Conservation (phyloP, 1,140 invertebrate species). For the Harlomillsia oculata region DNA sequence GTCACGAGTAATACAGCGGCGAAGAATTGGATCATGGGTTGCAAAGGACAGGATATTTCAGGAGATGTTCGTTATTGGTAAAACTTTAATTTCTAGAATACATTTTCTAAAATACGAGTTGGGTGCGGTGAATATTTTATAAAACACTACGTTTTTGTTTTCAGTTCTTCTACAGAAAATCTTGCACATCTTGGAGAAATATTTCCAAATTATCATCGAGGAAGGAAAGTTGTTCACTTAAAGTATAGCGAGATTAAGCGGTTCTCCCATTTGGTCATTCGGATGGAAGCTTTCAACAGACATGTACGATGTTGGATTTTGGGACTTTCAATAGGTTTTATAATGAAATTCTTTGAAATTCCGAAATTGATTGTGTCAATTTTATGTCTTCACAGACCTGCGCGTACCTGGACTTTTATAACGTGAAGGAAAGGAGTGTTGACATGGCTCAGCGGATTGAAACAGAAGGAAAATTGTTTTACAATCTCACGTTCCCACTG, state of each 20-base stretch:
- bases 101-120: neutral
- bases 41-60: conserved; percentile 3
- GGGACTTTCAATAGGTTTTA: neutral
- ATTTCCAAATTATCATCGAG: conserved; percentile 7
- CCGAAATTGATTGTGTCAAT: neutral
- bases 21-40: conserved; percentile 32
- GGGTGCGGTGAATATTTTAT: neutral
- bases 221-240: conserved; percentile 19
- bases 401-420: conserved; percentile 15
- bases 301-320: conserved; percentile 2
- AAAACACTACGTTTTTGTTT: conserved; percentile 1
- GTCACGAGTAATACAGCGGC: conserved; percentile 22
- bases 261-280: conserved; percentile 30
- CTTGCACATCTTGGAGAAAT: conserved; percentile 8
- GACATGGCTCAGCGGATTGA: neutral
- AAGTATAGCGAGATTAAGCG: neutral
- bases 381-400: conserved; percentile 14
- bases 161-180: conserved; percentile 21
- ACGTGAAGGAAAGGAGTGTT: neutral
- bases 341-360: neutral
- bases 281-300: conserved; percentile 1
- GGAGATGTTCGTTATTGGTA: conserved; percentile 25
- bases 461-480: conserved; percentile 7
- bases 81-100: neutral
- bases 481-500: conserved; percentile 21